These are phyloP conservation scores for Neocrepidodera transversa DNA, from an alignment of 2,888 invertebrate genomes.

Conservation along the genomic window DNA sequence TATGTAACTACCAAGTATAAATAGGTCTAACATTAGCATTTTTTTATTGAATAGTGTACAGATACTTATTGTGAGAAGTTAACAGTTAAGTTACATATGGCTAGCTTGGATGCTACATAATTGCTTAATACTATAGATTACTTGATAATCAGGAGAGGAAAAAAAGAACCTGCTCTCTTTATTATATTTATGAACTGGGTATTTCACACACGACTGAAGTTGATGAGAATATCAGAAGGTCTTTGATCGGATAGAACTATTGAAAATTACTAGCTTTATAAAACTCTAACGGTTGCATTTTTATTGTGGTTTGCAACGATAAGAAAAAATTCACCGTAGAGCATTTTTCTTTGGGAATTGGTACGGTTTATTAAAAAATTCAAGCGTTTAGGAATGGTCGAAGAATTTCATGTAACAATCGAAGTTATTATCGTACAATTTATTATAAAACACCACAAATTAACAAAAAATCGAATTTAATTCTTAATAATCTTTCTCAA, in stretches of 20 bases:
- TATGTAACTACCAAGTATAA: conserved; percentile 4
- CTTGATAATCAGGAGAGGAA: conserved; percentile 29
- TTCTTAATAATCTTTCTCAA: no score
- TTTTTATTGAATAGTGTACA: conserved; percentile 20
- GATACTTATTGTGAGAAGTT: conserved; percentile 28
- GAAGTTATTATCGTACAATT: no score
- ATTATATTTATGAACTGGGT: conserved; percentile 32
- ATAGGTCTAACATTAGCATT: conserved; percentile 25
- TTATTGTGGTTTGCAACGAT: conserved; percentile 24
- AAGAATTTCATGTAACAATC: no score
- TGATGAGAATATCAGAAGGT: conserved; percentile 40
- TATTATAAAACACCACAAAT: no score
- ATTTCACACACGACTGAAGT: conserved; percentile 43
- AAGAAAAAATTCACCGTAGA: conserved; percentile 16
- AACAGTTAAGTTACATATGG: conserved; percentile 37
- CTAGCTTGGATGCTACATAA: conserved; percentile 30
- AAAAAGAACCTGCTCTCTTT: conserved; percentile 35
- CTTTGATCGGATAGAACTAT: conserved; percentile 40
- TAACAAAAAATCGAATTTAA: no score
- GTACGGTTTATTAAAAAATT: conserved; percentile 6
- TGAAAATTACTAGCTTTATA: conserved; percentile 33
- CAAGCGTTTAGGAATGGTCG: conserved; percentile 7
- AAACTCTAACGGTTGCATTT: conserved; percentile 30
- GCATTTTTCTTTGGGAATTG: conserved; percentile 13
- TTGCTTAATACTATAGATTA: conserved; percentile 34